Conservation (phyloP, 2,888 invertebrate species). For the Hirtodrosophila trivittata region DNA sequence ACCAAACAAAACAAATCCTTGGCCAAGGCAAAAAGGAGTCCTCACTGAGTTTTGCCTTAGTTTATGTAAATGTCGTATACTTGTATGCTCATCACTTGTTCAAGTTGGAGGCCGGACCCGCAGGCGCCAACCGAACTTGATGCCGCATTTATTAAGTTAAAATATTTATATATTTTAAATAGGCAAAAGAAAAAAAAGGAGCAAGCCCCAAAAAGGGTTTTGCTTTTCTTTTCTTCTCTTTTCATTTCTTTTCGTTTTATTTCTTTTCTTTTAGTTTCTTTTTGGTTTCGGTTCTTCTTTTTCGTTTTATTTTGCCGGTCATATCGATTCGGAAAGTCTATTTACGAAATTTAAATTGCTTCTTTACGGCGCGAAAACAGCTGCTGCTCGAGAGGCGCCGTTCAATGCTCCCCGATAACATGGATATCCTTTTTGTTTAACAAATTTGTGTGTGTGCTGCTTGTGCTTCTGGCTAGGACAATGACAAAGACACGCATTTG, state of each 20-base stretch:
- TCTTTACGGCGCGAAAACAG: constrained; percentile 37
- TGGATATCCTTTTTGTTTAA: constrained; percentile 33
- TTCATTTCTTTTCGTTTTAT: not conserved
- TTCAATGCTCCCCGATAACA: constrained; percentile 18
- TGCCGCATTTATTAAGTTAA: constrained; percentile 72
- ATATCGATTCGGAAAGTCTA: constrained; percentile 58
- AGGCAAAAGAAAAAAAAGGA: constrained; percentile 28
- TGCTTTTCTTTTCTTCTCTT: constrained; percentile 6
- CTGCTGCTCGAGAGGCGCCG: constrained; percentile 15
- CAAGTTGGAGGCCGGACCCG: constrained; percentile 34
- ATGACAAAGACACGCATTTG: constrained; percentile 41
- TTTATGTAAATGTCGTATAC: constrained; percentile 65
- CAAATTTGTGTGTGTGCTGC: constrained; percentile 17
- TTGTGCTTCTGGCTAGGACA: constrained; percentile 29
- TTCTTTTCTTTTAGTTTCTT: not conserved
- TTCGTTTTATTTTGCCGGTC: constrained; percentile 6
- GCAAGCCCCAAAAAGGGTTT: constrained; percentile 13
- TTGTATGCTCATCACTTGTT: constrained; percentile 51
- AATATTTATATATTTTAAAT: constrained; percentile 73
- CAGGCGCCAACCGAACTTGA: constrained; percentile 43
- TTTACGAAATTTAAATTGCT: constrained; percentile 66
- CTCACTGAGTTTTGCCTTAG: constrained; percentile 53
- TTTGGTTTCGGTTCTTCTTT: constrained; percentile 2
- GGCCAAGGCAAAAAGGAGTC: constrained; percentile 3
- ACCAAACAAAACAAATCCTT: constrained; percentile 36